Conservation (phyloP, 2,888 invertebrate genomes). For the Aphodius granarius region DNA sequence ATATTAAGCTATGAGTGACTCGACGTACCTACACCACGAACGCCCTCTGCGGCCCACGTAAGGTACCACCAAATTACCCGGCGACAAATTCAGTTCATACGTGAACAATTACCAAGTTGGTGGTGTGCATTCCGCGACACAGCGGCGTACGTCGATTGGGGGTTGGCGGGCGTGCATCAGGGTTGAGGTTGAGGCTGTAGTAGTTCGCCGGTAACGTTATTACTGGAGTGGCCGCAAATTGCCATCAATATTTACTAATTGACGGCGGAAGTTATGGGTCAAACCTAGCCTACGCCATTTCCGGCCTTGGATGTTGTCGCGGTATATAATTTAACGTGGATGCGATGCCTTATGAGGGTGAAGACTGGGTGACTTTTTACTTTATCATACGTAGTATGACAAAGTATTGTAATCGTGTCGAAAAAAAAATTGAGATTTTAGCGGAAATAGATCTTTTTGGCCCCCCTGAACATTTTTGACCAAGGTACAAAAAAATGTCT, state of each 20-base stretch:
- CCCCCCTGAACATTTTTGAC: no score
- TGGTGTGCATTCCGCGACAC: not conserved
- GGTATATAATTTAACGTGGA: not conserved
- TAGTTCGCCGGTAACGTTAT: slow-evolving; percentile 31
- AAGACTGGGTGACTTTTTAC: no score
- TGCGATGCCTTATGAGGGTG: not conserved
- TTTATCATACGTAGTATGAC: no score
- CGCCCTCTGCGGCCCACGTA: not conserved
- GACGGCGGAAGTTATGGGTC: slow-evolving; percentile 34
- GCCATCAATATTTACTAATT: slow-evolving; percentile 40
- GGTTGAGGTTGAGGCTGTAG: not conserved
- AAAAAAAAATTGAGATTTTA: no score
- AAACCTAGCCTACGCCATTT: slow-evolving; percentile 11
- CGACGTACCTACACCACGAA: not conserved
- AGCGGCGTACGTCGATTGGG: not conserved
- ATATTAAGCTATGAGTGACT: not conserved
- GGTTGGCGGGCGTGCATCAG: no score
- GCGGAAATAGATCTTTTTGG: no score
- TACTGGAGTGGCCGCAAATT: slow-evolving; percentile 41
- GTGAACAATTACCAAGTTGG: not conserved
- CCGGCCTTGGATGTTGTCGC: not conserved
- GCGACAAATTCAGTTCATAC: not conserved
- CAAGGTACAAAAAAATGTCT: no score
- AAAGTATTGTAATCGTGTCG: no score
- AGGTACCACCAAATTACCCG: not conserved